Evolutionary conservation across 2,797 vertebrate genomes (phyloP), one percentile per base, ranked within the genome.

Genomic region (Erpetoichthys calabaricus): DNA sequence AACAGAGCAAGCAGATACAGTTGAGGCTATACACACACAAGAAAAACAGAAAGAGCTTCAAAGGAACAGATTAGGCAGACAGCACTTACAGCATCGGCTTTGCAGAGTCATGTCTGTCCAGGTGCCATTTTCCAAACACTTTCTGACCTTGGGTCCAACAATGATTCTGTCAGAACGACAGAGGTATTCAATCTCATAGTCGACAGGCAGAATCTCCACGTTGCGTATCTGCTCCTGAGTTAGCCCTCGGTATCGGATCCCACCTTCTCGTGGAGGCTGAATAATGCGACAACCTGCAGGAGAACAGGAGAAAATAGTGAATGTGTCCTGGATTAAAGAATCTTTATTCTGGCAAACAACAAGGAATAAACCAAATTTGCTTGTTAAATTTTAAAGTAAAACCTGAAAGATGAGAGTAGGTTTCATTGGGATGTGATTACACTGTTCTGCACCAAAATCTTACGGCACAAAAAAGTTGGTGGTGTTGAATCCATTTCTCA

Each of bases 111-210:
- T 92, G 59, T 93, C 86, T 0, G 92, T 94, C 92, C 92, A 96
- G 44, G 86, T 89, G 60, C 91, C 91, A 5, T 92, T 80, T 51
- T 82, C 80, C 46, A 92, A 83, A 64, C 92, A 96, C 72, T 95
- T 92, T 60, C 92, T 86, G 64, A 97, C 92, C 60, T 94, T 93
- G 55, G 92, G 92, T 10, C 92, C 92, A 57, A 91, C 85, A 7
- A 95, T 88, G 68, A 91, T 86, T 5, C 90, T 78, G 72, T 90
- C 90, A 4, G 88, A 88, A 45, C 92, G 76, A 68, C 92, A 97
- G 64, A 97, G 91, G 64, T 92, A 95, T 72, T 97, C 92, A 4
- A 97, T 94, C 81, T 97, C 92, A 55, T 97, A 97, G 80, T 94
- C 91, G 69, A 92, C 83, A 0, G 92, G 92, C 55, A 97, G 83